Conservation (phyloP, 2,113 vertebrate species). For the Tursiops truncatus region DNA sequence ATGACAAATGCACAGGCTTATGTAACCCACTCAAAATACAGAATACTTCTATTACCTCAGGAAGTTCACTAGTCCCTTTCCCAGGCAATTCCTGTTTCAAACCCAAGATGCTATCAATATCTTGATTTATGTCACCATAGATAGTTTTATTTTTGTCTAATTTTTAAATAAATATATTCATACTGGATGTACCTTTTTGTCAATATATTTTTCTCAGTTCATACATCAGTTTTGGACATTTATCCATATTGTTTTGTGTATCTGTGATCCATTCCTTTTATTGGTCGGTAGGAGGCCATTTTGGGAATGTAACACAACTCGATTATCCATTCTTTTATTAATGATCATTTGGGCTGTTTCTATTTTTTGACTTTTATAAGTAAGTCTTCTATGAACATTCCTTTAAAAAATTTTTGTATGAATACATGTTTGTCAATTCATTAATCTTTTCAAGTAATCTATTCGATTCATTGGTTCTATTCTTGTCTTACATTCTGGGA, state of each 20-base stretch:
- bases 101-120: neutral
- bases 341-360: neutral
- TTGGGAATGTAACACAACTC: neutral
- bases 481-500: neutral
- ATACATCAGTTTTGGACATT: neutral
- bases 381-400: neutral
- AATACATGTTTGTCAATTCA: neutral
- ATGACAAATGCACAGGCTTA: neutral
- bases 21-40: neutral
- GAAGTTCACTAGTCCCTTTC: neutral
- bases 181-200: neutral
- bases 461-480: neutral
- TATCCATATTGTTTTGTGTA: neutral
- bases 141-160: neutral
- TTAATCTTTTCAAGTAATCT: neutral
- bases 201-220: neutral
- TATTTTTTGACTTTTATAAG: neutral
- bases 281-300: neutral
- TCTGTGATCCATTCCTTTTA: neutral
- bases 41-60: neutral
- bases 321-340: neutral
- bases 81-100: neutral
- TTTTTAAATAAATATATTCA: neutral
- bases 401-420: neutral
- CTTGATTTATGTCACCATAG: neutral